Conservation (phyloP, 2,113 vertebrate species). For the Podarcis raffonei region DNA sequence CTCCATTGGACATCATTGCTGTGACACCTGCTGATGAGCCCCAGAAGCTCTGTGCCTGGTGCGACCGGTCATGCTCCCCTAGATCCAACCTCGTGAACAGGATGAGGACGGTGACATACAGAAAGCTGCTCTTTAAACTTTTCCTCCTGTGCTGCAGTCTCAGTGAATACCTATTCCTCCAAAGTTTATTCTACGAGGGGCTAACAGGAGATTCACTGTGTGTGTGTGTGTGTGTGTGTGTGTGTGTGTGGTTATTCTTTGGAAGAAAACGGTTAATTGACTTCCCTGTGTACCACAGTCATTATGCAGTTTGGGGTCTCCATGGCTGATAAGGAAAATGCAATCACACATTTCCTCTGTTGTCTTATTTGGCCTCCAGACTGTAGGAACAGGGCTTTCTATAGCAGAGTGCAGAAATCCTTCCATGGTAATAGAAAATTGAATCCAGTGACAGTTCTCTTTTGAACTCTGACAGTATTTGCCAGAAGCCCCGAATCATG, state of each 20-base stretch:
- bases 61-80: too few species aligned
- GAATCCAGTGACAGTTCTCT: neutral
- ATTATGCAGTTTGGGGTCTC: neutral
- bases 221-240: neutral
- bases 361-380: neutral
- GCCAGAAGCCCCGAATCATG: neutral
- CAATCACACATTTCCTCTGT: neutral
- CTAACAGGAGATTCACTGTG: neutral
- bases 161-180: too few species aligned
- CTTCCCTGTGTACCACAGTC: neutral
- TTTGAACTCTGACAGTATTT: neutral
- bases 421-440: neutral
- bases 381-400: neutral
- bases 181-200: too few species aligned
- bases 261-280: neutral
- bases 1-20: too few species aligned
- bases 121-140: too few species aligned
- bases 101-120: too few species aligned
- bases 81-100: too few species aligned
- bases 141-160: too few species aligned
- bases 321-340: neutral
- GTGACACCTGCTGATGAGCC: too few species aligned
- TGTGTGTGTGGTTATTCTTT: neutral
- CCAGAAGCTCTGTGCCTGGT: too few species aligned
- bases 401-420: neutral